Base-by-base conservation (phyloP, 2,888 invertebrate genomes). In the Philonicus albiceps region DNA sequence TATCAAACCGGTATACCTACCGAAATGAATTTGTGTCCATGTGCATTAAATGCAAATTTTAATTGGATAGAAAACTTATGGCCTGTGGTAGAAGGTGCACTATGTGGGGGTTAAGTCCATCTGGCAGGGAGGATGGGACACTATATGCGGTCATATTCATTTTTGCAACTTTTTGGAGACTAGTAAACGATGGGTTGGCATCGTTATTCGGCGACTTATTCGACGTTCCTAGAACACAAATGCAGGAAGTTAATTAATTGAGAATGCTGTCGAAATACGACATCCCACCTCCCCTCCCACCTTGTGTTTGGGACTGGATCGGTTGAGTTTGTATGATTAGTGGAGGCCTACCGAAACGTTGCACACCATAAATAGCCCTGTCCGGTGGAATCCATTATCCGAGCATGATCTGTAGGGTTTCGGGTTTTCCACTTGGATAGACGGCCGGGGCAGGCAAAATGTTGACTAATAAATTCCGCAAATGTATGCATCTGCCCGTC, bases 41-140 rank as follows among this genome's bases (percentile, higher is more conserved):
- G 49, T 78, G 78, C 78, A 78, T 78, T 49, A 78, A 43, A 78
- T 78, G 78, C 78, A 78, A 49, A 49, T 78, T 78, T 78, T 78
- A 78, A 78, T 78, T 78, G 78, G 78, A 78, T 53, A 78, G 78
- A 78, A 78, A 78, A 78, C 49, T 43, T 78, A 78, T 78, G 8
- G 64, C 64, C 22, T 16, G 40, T 16, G 40, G 40, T 3, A 16
- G 40, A 43, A 16, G 64, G 2, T 64, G 64, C 22, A 64, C 16
- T 53, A 64, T 55, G 6, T 49, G 49, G 49, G 64, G 64, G 64
- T 64, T 7, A 7, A 64, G 64, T 64, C 3, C 22, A 22, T 11
- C 19, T 19, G 53, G 53, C 55, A n/a, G 22, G 22, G 16, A 55
- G 2, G n/a, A n/a, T n/a, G n/a, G n/a, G n/a, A n/a, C 27, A 3